Percentiles rank a stretch among this genome's conserved stretches.
Evolutionary conservation across 2,113 vertebrate genomes (phyloP).

Genomic region (Pituophis catenifer): DNA sequence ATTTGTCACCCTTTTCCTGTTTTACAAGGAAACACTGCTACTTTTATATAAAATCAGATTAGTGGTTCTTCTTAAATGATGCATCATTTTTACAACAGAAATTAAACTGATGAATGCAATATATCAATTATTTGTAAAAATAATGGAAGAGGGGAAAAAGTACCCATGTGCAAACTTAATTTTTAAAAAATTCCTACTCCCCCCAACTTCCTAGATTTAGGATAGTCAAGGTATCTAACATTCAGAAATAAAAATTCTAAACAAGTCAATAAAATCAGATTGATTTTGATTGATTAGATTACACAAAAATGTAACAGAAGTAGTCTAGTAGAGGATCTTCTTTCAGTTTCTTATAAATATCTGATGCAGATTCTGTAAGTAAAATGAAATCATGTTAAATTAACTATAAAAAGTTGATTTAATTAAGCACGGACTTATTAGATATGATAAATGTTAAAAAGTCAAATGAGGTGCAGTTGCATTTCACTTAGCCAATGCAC

Average conservation of each 20-base stretch:
- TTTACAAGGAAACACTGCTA: constrained; percentile 39
- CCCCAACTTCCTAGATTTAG: neutral
- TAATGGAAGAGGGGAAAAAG: constrained; percentile 27
- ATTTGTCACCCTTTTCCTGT: constrained; percentile 42
- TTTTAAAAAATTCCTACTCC: neutral
- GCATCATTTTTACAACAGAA: constrained; percentile 33
- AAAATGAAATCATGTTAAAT: constrained; percentile 80
- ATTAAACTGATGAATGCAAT: constrained; percentile 20
- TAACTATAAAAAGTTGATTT: constrained; percentile 82
- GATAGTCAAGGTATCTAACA: neutral
- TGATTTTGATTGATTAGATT: constrained; percentile 5
- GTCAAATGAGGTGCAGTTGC: constrained; percentile 80
- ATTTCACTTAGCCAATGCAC: constrained; percentile 79
- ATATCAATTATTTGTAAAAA: constrained; percentile 22
- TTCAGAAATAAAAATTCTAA: neutral
- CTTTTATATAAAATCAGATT: constrained; percentile 15
- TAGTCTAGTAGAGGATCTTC: constrained; percentile 55
- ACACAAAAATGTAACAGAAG: constrained; percentile 39
- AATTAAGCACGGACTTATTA: constrained; percentile 82
- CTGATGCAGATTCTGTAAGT: constrained; percentile 69
- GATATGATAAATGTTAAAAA: constrained; percentile 85
- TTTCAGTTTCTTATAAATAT: constrained; percentile 68
- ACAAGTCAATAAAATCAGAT: neutral
- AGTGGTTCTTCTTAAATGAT: neutral
- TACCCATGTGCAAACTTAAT: neutral